Evolutionary conservation across 2,888 invertebrate species (phyloP), one percentile per base, ranked within the genome.

Genomic region (Microdon myrmicae): DNA sequence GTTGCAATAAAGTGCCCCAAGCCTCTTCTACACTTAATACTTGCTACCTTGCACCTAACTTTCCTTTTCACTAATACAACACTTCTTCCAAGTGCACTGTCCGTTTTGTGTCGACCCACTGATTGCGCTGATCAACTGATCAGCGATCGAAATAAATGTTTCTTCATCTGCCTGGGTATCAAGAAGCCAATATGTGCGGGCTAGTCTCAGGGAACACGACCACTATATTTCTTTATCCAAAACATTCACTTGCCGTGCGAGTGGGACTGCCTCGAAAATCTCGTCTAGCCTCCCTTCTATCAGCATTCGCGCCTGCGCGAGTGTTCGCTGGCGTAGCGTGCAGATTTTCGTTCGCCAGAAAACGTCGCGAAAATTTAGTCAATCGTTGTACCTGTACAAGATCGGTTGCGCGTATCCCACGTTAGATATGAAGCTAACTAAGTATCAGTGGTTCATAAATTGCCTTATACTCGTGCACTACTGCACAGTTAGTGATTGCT

Each of bases 401-500:
- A 47, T 66, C 66, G 59, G 66, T 66, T 66, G 66, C 48, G 37
- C 53, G 38, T 53, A 34, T 38, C 20, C 26, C 20, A 28, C 17
- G 17, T n/a, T n/a, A n/a, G n/a, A n/a, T n/a, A n/a, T n/a, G n/a
- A n/a, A n/a, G n/a, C n/a, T n/a, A n/a, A n/a, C n/a, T n/a, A n/a
- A n/a, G n/a, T n/a, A n/a, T n/a, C n/a, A n/a, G n/a, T n/a, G n/a
- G n/a, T n/a, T n/a, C n/a, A n/a, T n/a, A n/a, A n/a, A n/a, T n/a
- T n/a, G n/a, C n/a, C n/a, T n/a, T n/a, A n/a, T n/a, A n/a, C n/a
- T n/a, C n/a, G n/a, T n/a, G n/a, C n/a, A n/a, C n/a, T n/a, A n/a
- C n/a, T n/a, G n/a, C n/a, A n/a, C n/a, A n/a, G n/a, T n/a, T n/a
- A 38, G 37, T 35, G 35, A 56, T 39, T 51, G 68, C 58, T 76